These are phyloP conservation scores for Hipposideros armiger DNA, from an alignment of 2,113 vertebrate genomes.

Conservation along the genomic window DNA sequence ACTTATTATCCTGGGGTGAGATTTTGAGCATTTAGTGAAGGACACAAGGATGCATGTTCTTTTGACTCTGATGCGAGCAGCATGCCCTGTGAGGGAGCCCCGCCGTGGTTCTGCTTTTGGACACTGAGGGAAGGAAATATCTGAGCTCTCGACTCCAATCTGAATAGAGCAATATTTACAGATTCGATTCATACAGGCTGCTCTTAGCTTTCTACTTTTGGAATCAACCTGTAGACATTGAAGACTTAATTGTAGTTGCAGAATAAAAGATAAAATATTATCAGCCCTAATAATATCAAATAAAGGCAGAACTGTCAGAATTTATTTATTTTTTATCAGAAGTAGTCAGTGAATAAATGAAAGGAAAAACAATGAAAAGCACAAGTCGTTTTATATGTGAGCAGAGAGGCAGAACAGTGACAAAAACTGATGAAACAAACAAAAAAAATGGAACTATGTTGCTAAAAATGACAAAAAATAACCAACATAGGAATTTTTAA, in stretches of 20 bases:
- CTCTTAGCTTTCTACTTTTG: neutral
- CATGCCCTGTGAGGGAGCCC: accelerated
- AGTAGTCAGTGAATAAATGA: neutral
- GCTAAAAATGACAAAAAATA: neutral
- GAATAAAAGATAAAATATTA: neutral
- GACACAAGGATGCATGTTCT: neutral
- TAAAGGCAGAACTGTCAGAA: neutral
- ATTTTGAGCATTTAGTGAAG: neutral
- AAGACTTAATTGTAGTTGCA: neutral
- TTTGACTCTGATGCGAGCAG: neutral
- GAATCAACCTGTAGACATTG: neutral
- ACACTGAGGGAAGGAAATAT: neutral
- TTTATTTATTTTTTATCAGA: neutral
- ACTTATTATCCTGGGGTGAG: neutral
- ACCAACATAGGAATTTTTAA: neutral
- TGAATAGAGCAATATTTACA: neutral
- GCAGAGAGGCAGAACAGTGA: neutral
- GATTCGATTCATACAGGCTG: no score
- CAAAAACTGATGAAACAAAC: neutral
- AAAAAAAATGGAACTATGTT: neutral
- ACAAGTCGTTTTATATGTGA: neutral
- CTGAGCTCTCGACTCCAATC: accelerated
- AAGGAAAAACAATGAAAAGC: neutral
- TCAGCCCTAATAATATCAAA: neutral
- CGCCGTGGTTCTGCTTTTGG: accelerated